Evolutionary conservation across 2,888 invertebrate genomes (phyloP).

Genomic region (Parelbella ahira): DNA sequence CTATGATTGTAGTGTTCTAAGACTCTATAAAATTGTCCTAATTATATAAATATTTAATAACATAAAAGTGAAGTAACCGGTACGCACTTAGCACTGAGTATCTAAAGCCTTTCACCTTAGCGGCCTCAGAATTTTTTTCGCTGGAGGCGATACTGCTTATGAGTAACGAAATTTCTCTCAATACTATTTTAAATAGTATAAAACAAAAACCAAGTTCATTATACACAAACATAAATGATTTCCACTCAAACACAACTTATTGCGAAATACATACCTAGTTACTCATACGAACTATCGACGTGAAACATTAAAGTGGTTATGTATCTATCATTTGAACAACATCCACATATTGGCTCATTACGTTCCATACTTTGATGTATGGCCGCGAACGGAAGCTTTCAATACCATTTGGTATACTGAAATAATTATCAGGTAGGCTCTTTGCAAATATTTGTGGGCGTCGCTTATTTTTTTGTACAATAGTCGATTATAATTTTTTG

Average conservation of each 20-base stretch:
- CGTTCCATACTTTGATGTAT: conserved; percentile 16
- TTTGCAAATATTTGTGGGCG: conserved; percentile 14
- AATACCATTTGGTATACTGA: conserved; percentile 5
- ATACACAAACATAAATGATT: conserved; percentile 4
- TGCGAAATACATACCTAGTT: conserved; percentile 9
- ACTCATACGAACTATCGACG: conserved; percentile 7
- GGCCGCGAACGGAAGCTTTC: conserved; percentile 13
- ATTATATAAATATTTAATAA: too few relatives aligned
- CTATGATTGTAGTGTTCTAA: too few relatives aligned
- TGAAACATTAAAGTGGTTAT: conserved; percentile 12
- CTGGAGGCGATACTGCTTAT: too few relatives aligned
- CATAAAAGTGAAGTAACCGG: too few relatives aligned
- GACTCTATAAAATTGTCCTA: too few relatives aligned
- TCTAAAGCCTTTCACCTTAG: too few relatives aligned
- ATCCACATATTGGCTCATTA: conserved; percentile 10
- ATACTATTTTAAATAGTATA: too few relatives aligned
- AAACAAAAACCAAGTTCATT: too few relatives aligned
- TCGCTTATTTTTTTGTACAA: conserved; percentile 20
- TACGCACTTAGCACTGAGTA: too few relatives aligned
- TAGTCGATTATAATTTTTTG: conserved; percentile 30
- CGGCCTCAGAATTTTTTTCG: too few relatives aligned
- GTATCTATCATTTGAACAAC: conserved; percentile 21
- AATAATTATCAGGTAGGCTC: conserved; percentile 2
- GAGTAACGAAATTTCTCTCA: too few relatives aligned
- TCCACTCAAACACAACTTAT: conserved; percentile 9